Evolutionary conservation across 1,140 invertebrate genomes (phyloP).

Genomic region (Propsilocerus akamusi): DNA sequence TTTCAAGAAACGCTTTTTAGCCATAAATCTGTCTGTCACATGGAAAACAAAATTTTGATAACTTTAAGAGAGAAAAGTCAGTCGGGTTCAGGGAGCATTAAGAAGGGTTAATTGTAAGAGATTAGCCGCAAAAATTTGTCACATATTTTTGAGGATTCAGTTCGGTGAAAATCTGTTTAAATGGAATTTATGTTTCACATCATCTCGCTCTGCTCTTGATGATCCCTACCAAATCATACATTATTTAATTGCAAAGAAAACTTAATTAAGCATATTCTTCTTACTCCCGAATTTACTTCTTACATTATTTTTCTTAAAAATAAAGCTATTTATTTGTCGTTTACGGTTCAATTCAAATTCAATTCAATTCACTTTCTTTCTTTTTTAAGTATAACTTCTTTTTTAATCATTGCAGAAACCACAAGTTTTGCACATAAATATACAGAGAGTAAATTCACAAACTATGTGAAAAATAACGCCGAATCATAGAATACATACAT

Average conservation of each 20-base stretch:
- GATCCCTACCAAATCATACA: not conserved
- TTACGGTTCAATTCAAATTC: too few relatives aligned
- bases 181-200: not conserved
- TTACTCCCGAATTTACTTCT: too few relatives aligned
- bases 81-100: not conserved
- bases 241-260: not conserved
- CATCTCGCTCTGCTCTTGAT: not conserved
- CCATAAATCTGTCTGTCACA: slow-evolving; percentile 3
- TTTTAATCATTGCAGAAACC: not conserved
- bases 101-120: slow-evolving; percentile 1
- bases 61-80: not conserved
- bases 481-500: too few relatives aligned
- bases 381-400: not conserved
- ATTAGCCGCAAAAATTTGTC: too few relatives aligned
- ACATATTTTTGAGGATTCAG: not conserved
- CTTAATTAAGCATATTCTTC: too few relatives aligned
- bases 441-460: too few relatives aligned
- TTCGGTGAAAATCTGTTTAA: not conserved
- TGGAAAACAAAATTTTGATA: not conserved
- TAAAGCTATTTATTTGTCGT: too few relatives aligned
- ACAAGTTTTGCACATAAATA: too few relatives aligned
- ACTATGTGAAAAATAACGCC: too few relatives aligned
- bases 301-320: too few relatives aligned
- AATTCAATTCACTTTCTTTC: too few relatives aligned
- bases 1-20: not conserved